Conservation (phyloP, 1,140 invertebrate species). For the Drosophila nasuta region DNA sequence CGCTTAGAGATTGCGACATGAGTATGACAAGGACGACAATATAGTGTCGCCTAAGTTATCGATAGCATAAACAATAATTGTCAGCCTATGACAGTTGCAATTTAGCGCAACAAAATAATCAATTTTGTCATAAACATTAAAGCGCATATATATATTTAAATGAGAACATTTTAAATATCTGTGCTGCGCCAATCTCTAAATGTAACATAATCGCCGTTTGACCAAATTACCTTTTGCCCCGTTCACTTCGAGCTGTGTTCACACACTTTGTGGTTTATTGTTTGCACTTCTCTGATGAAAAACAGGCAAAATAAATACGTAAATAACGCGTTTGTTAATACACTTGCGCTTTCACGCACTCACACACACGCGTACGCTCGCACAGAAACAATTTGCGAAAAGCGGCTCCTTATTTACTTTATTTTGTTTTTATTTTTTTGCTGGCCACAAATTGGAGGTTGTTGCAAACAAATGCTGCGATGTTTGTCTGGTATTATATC, state of each 20-base stretch:
- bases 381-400: slow-evolving; percentile 19
- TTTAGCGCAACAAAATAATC: too few relatives aligned
- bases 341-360: not conserved
- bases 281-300: slow-evolving; percentile 29
- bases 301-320: slow-evolving; percentile 17
- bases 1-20: not conserved
- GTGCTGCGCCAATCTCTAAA: slow-evolving; percentile 21
- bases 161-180: too few relatives aligned
- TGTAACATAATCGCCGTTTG: not conserved
- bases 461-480: slow-evolving; percentile 5
- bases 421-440: not conserved
- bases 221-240: slow-evolving; percentile 31
- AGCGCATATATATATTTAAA: too few relatives aligned
- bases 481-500: slow-evolving; percentile 8
- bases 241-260: not conserved
- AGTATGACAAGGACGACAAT: not conserved
- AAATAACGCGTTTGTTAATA: slow-evolving; percentile 3
- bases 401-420: slow-evolving; percentile 18
- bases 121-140: too few relatives aligned
- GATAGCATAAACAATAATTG: too few relatives aligned
- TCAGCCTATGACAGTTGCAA: too few relatives aligned
- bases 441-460: slow-evolving; percentile 22
- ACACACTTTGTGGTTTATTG: not conserved
- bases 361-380: slow-evolving; percentile 4
- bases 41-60: too few relatives aligned